Evolutionary conservation across 2,888 invertebrate genomes (phyloP).

Genomic region (Sminthurides aquaticus): DNA sequence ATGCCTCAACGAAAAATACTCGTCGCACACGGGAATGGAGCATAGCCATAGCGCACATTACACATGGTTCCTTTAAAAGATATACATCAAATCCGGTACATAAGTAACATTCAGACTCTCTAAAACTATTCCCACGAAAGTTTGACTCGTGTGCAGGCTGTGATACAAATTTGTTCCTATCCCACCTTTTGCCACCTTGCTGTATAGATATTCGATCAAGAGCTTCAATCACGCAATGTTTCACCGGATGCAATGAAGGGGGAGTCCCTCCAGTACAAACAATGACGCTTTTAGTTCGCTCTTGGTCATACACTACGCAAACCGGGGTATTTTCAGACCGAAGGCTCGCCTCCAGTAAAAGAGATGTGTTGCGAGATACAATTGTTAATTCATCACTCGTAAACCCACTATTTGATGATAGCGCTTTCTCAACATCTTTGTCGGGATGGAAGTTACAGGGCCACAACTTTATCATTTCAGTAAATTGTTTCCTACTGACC

Average conservation of each 20-base stretch:
- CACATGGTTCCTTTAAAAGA: slow-evolving; percentile 75
- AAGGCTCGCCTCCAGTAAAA: slow-evolving; percentile 52
- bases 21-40: slow-evolving; percentile 78
- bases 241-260: slow-evolving; percentile 58
- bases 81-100: slow-evolving; percentile 84
- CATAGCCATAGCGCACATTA: slow-evolving; percentile 92
- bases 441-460: slow-evolving; percentile 78
- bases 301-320: slow-evolving; percentile 69
- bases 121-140: slow-evolving; percentile 8
- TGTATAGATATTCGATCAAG: slow-evolving; percentile 75
- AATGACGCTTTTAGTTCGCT: slow-evolving; percentile 53
- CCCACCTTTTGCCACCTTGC: slow-evolving; percentile 58
- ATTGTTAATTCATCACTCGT: slow-evolving; percentile 50
- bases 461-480: slow-evolving; percentile 59
- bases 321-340: slow-evolving; percentile 44
- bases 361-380: slow-evolving; percentile 56
- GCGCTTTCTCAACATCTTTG: slow-evolving; percentile 61
- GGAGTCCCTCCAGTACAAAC: slow-evolving; percentile 57
- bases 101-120: slow-evolving; percentile 53
- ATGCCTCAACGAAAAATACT: slow-evolving; percentile 64
- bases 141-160: neutral
- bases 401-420: slow-evolving; percentile 57
- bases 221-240: slow-evolving; percentile 77
- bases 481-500: slow-evolving; percentile 60
- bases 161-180: neutral